Conservation (phyloP, 1,140 invertebrate species). For the Drosophila jambulina region DNA sequence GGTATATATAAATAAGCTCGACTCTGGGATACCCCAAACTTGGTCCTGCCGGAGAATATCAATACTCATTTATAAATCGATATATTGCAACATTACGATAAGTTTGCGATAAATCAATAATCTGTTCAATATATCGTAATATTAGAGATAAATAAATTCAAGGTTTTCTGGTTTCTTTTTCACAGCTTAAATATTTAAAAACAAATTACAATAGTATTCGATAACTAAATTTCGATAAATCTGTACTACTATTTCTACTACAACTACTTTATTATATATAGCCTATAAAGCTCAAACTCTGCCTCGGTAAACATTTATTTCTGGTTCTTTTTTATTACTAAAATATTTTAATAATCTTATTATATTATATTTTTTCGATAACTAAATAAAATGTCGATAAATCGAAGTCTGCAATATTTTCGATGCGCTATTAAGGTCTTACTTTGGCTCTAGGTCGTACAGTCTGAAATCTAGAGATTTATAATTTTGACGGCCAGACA, state of each 20-base stretch:
- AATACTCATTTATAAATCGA: no score
- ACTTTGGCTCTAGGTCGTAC: not conserved
- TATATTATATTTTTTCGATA: not conserved
- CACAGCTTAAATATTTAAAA: no score
- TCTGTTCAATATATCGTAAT: not conserved
- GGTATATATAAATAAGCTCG: not conserved
- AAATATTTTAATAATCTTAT: no score
- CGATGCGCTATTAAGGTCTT: not conserved
- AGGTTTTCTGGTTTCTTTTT: not conserved
- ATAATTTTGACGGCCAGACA: not conserved
- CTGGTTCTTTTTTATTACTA: not conserved
- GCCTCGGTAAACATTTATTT: not conserved
- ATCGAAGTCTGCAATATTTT: no score
- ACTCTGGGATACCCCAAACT: not conserved
- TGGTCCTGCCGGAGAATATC: not conserved
- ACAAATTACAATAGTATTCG: not conserved
- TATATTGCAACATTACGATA: not conserved
- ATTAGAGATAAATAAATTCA: not conserved
- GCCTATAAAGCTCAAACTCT: no score
- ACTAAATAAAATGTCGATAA: not conserved
- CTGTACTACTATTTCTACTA: no score
- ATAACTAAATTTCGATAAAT: not conserved
- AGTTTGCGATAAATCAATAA: not conserved
- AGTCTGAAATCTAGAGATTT: not conserved
- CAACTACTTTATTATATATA: no score